A percentile compares a stretch with the other conserved stretches of the same genome.
Conservation (phyloP, 2,113 vertebrate species). For the Sinocyclocheilus rhinocerous region DNA sequence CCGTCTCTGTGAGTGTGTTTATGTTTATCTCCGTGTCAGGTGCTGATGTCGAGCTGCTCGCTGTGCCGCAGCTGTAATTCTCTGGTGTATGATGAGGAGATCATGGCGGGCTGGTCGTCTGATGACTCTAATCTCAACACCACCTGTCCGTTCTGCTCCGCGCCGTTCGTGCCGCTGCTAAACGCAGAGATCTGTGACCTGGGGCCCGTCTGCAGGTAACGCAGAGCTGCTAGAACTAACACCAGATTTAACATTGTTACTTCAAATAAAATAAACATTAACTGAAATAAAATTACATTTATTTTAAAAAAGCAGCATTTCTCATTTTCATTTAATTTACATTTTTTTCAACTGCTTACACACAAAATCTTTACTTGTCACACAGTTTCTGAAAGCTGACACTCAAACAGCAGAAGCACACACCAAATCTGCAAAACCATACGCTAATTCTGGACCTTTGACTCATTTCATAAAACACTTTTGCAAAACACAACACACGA, state of each 20-base stretch:
- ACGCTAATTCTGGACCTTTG: too few species aligned
- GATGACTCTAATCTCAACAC: conserved; percentile 97
- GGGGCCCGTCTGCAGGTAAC: conserved; percentile 73
- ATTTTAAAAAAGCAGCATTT: neutral
- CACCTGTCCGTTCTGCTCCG: conserved; percentile 85
- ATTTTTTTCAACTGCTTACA: too few species aligned
- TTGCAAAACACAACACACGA: too few species aligned
- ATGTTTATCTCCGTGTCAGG: conserved; percentile 56
- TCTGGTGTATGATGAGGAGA: conserved; percentile 91
- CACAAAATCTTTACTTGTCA: too few species aligned
- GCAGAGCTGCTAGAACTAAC: neutral
- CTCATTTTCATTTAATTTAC: too few species aligned
- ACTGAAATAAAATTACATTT: neutral
- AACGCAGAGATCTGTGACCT: conserved; percentile 85
- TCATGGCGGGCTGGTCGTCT: conserved; percentile 94
- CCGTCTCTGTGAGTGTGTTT: neutral
- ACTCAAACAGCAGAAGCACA: too few species aligned
- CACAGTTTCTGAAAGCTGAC: too few species aligned
- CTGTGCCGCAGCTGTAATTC: conserved; percentile 83
- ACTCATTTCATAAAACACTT: too few species aligned
- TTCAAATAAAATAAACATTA: neutral
- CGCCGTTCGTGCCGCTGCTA: conserved; percentile 87
- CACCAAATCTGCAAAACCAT: too few species aligned
- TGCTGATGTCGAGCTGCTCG: conserved; percentile 87
- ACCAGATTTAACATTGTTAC: neutral